These are phyloP conservation scores for Malaclemys terrapin DNA, from an alignment of 2,113 vertebrate species.

Conservation along the genomic window DNA sequence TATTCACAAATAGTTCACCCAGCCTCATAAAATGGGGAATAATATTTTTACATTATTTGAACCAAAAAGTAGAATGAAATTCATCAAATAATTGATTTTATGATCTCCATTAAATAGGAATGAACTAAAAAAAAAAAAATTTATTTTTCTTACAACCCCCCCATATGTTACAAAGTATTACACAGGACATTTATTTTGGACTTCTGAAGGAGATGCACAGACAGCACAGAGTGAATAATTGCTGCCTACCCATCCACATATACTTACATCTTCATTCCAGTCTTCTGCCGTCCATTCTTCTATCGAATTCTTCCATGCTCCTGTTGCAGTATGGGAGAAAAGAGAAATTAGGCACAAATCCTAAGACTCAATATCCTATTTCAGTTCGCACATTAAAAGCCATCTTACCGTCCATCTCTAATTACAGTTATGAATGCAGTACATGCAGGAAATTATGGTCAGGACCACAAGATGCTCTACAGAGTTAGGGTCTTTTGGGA, in stretches of 20 bases:
- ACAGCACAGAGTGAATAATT: neutral
- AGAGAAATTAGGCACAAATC: conserved; percentile 24
- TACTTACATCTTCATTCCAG: conserved; percentile 96
- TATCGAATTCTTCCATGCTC: conserved; percentile 89
- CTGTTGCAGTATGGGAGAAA: conserved; percentile 69
- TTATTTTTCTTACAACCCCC: neutral
- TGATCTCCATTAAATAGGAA: neutral
- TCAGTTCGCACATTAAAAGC: neutral
- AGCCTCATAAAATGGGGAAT: neutral
- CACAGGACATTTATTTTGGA: neutral
- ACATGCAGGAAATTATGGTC: neutral
- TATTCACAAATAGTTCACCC: neutral
- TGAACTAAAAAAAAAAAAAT: neutral
- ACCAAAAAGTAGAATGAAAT: neutral
- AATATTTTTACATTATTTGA: neutral
- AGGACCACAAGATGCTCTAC: neutral
- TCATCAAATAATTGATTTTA: neutral
- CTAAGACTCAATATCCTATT: neutral
- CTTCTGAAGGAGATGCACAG: neutral
- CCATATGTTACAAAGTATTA: neutral
- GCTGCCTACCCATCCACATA: neutral
- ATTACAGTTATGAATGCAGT: neutral
- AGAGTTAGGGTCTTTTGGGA: neutral
- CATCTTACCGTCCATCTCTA: conserved; percentile 36
- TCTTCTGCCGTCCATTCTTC: conserved; percentile 97